Conservation (phyloP, 2,888 invertebrate genomes). For the Himalopsyche japonica region DNA sequence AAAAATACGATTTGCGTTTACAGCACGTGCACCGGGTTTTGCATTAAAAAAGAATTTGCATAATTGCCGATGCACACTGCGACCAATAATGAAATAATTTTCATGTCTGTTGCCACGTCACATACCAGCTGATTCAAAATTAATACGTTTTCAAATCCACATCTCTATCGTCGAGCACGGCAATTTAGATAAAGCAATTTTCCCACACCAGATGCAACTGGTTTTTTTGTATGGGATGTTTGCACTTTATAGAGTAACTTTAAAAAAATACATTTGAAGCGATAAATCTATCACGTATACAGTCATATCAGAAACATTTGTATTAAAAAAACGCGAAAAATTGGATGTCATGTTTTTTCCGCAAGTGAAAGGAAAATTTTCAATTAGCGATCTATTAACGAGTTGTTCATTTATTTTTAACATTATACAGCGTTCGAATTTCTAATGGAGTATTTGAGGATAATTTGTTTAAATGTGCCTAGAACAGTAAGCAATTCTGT, state of each 20-base stretch:
- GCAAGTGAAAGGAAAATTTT: too few relatives aligned
- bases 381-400: too few relatives aligned
- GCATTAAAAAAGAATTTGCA: neutral
- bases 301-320: neutral
- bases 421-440: too few relatives aligned
- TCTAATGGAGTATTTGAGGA: too few relatives aligned
- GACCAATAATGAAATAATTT: neutral
- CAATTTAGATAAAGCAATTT: neutral
- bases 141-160: neutral
- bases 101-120: neutral
- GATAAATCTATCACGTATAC: neutral
- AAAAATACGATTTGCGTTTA: neutral
- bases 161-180: neutral
- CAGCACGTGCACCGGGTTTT: neutral
- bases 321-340: too few relatives aligned
- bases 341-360: neutral
- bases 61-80: neutral
- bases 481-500: too few relatives aligned
- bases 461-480: too few relatives aligned
- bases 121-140: neutral
- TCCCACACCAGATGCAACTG: neutral
- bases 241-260: neutral
- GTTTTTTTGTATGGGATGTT: neutral
- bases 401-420: too few relatives aligned
- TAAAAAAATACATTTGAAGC: neutral